A percentile compares a stretch with the other conserved stretches of the same genome.
phyloP scores from a whole-genome alignment of 1,140 invertebrate genomes.

The Pseudomyrmex pallidus region DNA sequence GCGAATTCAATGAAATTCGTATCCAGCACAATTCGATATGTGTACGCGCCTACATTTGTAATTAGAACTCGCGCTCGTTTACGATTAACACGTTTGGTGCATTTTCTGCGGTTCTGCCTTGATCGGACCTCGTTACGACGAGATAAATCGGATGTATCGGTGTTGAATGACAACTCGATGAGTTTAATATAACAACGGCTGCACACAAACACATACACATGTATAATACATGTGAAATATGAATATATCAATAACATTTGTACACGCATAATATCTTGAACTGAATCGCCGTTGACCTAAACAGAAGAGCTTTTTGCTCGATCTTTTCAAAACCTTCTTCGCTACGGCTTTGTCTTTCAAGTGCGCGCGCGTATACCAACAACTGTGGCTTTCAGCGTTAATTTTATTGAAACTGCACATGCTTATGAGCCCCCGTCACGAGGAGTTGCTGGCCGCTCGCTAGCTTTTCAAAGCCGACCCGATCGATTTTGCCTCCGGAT shows the following conservation, averaged over 20 bases:
- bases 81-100: background rate
- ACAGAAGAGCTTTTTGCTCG: background rate
- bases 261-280: background rate
- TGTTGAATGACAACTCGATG: background rate
- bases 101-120: background rate
- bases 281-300: background rate
- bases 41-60: background rate
- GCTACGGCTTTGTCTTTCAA: background rate
- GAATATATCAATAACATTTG: too few species aligned
- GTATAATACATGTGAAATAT: too few species aligned
- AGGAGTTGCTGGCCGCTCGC: background rate
- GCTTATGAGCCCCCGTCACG: background rate
- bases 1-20: background rate
- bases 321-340: too few species aligned
- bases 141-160: background rate
- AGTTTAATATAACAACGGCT: too few species aligned
- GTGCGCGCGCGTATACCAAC: background rate
- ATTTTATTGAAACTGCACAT: conserved; percentile 47
- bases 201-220: too few species aligned
- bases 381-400: background rate
- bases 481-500: conserved; percentile 17
- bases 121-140: background rate
- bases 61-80: conserved; percentile 18
- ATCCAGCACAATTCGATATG: background rate
- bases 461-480: conserved; percentile 9